These are phyloP conservation scores for Pseudanteris insignis DNA, from an alignment of 2,888 invertebrate genomes.

Conservation along the genomic window DNA sequence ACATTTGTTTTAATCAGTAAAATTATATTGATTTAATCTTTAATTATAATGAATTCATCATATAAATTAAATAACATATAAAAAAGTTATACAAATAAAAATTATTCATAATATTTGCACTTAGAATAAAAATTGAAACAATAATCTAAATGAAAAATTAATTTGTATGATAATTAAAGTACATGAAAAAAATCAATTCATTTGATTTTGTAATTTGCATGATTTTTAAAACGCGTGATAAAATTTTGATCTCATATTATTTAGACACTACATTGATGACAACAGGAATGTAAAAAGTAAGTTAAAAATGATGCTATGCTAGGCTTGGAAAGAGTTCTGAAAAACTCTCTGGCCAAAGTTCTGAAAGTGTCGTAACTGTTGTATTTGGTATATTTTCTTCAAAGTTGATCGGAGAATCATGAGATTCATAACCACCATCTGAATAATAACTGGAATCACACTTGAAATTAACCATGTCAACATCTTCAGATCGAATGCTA, in stretches of 20 bases:
- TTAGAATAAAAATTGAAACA: not conserved
- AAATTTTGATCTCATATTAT: too few relatives aligned
- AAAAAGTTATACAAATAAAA: too few relatives aligned
- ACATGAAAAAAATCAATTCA: too few relatives aligned
- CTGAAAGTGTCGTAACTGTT: slow-evolving; percentile 65
- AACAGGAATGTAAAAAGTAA: not conserved
- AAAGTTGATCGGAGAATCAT: slow-evolving; percentile 69
- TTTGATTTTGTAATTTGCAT: too few relatives aligned
- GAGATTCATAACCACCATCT: slow-evolving; percentile 76
- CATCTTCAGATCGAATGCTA: slow-evolving; percentile 59
- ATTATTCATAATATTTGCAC: too few relatives aligned
- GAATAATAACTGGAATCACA: slow-evolving; percentile 55
- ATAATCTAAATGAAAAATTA: not conserved
- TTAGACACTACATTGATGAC: not conserved
- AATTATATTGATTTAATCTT: too few relatives aligned
- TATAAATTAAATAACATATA: too few relatives aligned
- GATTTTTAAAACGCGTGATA: too few relatives aligned
- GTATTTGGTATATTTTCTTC: slow-evolving; percentile 33
- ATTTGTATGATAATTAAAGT: not conserved
- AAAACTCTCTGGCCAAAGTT: slow-evolving; percentile 80
- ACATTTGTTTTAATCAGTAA: too few relatives aligned
- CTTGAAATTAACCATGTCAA: slow-evolving; percentile 46
- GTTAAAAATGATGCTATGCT: slow-evolving; percentile 67
- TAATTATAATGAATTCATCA: too few relatives aligned
- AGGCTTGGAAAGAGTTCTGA: slow-evolving; percentile 82